A percentile compares a stretch with the other conserved stretches of the same genome.
These are phyloP conservation scores for Neoniphon sammara DNA, from an alignment of 2,797 vertebrate species.

Conservation along the genomic window DNA sequence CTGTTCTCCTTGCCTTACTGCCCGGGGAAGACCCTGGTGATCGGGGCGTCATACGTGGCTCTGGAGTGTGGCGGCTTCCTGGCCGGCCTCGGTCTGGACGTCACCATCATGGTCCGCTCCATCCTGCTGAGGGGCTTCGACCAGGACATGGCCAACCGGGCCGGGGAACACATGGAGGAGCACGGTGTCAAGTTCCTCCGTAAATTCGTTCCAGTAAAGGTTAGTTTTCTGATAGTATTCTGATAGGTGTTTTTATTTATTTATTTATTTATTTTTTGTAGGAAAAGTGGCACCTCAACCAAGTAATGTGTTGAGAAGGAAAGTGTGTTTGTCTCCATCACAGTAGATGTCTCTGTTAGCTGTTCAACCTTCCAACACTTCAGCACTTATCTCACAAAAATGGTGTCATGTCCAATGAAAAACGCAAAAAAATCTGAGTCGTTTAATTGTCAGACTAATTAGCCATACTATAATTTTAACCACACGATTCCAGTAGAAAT, in stretches of 20 bases:
- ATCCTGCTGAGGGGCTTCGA: conserved; percentile 95
- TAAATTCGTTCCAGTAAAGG: conserved; percentile 88
- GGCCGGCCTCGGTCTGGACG: conserved; percentile 90
- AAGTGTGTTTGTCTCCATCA: no score
- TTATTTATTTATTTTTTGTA: no score
- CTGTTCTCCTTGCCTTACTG: conserved; percentile 94
- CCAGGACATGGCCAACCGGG: conserved; percentile 94
- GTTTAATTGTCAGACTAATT: no score
- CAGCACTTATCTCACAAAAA: no score
- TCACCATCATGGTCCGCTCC: conserved; percentile 95
- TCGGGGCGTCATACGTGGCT: conserved; percentile 95
- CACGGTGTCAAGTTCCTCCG: conserved; percentile 92
- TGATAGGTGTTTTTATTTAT: no score
- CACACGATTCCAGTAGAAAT: background rate
- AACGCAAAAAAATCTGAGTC: no score
- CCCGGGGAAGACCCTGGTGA: conserved; percentile 93
- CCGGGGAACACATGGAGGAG: conserved; percentile 90
- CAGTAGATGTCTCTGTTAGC: no score
- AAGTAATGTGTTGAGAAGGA: no score
- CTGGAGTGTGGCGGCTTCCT: conserved; percentile 97
- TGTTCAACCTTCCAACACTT: no score
- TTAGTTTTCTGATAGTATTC: conserved; percentile 66
- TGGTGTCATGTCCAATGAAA: no score
- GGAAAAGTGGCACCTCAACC: no score
- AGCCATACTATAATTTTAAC: no score